A percentile compares a stretch with the other conserved stretches of the same genome.
phyloP scores from a whole-genome alignment of 2,797 vertebrate genomes.

The Apogon talboti region DNA sequence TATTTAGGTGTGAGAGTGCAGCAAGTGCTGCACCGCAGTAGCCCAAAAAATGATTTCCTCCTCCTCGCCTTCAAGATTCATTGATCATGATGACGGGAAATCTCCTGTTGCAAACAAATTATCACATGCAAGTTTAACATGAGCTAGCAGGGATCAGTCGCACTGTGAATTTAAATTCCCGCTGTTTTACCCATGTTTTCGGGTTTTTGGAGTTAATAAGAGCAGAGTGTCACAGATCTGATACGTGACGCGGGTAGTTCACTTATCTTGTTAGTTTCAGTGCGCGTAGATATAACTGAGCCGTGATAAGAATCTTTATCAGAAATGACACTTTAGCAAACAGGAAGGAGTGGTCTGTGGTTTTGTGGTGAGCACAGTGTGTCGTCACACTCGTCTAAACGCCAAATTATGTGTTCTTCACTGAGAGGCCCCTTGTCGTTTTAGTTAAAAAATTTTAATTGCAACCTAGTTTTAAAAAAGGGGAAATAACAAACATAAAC shows the following conservation, averaged over 20 bases:
- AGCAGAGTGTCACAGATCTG: background rate
- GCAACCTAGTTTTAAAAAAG: constrained; percentile 15
- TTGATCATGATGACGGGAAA: constrained; percentile 10
- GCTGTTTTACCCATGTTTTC: background rate
- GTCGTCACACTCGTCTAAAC: constrained; percentile 28
- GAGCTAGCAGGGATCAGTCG: background rate
- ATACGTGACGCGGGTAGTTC: background rate
- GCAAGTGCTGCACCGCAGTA: constrained; percentile 20
- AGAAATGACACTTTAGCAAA: constrained; percentile 71
- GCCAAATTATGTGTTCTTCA: constrained; percentile 30
- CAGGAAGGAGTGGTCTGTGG: constrained; percentile 80
- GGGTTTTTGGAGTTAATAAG: background rate
- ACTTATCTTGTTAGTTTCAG: background rate
- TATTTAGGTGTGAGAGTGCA: constrained; percentile 27
- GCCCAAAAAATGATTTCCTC: background rate
- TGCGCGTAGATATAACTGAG: background rate
- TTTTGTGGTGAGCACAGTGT: constrained; percentile 26
- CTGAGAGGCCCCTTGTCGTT: background rate
- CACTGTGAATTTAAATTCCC: background rate
- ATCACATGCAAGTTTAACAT: constrained; percentile 22
- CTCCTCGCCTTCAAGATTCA: constrained; percentile 19
- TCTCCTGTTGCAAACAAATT: constrained; percentile 17
- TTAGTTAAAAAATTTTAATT: constrained; percentile 17
- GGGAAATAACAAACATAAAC: constrained; percentile 11
- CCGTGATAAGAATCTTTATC: constrained; percentile 65